Base-by-base conservation (phyloP, 23 tunicate genomes). In the Halocynthia roretzi region DNA sequence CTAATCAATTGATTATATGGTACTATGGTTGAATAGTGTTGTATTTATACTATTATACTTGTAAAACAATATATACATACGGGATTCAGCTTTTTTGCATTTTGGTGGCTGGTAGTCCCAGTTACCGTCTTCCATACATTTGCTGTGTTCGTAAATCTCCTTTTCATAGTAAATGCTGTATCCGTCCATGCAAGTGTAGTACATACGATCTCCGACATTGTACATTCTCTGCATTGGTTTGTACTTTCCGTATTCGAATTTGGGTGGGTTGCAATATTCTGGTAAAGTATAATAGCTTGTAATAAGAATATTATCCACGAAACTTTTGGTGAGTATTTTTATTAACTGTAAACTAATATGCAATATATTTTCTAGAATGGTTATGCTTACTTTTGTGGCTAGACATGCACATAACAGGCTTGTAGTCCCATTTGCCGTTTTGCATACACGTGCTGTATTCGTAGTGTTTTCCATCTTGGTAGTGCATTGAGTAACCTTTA, bases 261-360 rank as follows among this genome's bases (percentile, higher is more conserved):
- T 71, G 18, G 76, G 76, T 71, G 23, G 23, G n/a, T 71, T 54
- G 76, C 76, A 71, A 52, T 71, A 71, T 44, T 71, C 76, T 71
- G 76, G 5, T 44, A 71, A 50, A 8, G 48, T 71, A n/a, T 10
- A 71, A 10, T 20, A 65, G 5, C 48, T 20, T 48, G 5, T 10
- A 15, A 10, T 20, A 10, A 65, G 22, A 20, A 10, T 65, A 11
- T 8, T 65, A 11, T 65, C 19, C 48, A 10, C 22, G 70, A 58
- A 58, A 58, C 44, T 31, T 31, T 31, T 1, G 44, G 44, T 31
- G 44, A 31, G 4, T 1, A 31, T 31, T 31, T 0, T 31, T 31
- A 31, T 31, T 0, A 31, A 31, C 1, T 31, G 4, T 31, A 4
- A 31, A 31, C 44, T 4, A 31, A 31, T 31, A 31, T 31, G 44